A percentile compares a stretch with the other conserved stretches of the same genome.
Evolutionary conservation across 2,113 vertebrate species (phyloP).

Genomic region (Bagarius yarrelli): DNA sequence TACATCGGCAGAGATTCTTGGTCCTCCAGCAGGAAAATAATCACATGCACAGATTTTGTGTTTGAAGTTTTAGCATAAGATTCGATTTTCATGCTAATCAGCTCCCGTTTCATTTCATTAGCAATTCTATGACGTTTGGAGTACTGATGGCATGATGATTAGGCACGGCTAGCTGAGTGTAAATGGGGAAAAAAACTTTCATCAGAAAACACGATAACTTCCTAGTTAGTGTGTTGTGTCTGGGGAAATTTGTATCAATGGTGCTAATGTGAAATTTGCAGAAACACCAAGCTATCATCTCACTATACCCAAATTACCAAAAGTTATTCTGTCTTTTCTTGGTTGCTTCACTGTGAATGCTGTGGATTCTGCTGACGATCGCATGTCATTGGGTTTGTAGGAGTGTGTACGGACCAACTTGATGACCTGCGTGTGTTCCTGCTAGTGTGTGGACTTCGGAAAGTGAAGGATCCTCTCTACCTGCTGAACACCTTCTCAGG

Average conservation of each 20-base stretch:
- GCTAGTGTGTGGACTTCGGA: constrained; percentile 84
- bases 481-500: constrained; percentile 80
- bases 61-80: not conserved
- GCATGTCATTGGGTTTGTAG: constrained; percentile 26
- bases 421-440: constrained; percentile 72
- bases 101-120: not conserved
- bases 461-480: constrained; percentile 88
- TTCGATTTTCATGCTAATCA: not conserved
- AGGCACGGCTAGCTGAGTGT: too few relatives aligned
- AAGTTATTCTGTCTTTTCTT: not conserved
- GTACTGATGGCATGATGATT: not conserved
- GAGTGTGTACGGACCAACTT: constrained; percentile 30
- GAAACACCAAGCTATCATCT: not conserved
- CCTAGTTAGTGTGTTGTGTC: not conserved
- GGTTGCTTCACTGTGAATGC: not conserved
- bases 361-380: not conserved
- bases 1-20: not conserved
- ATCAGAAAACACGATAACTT: not conserved
- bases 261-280: not conserved
- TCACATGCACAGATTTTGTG: not conserved
- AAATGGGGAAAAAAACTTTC: not conserved
- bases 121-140: not conserved
- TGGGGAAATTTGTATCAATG: not conserved
- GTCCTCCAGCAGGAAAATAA: not conserved
- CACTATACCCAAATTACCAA: not conserved